phyloP scores from a whole-genome alignment of 2,113 vertebrate genomes.

The Neoarius graeffei region DNA sequence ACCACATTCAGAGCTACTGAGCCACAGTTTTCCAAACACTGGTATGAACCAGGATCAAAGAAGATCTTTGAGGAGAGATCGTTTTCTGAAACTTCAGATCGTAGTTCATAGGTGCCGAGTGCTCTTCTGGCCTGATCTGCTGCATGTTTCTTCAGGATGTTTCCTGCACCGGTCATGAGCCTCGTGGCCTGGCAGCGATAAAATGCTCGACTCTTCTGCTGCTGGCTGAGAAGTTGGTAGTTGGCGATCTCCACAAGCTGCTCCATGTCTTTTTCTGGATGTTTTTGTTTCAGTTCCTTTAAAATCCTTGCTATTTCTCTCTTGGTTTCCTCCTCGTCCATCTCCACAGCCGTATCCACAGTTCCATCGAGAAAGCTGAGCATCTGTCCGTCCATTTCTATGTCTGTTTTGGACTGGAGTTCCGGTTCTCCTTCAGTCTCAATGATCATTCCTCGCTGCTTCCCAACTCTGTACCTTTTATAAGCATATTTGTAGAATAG shows the following conservation, averaged over 20 bases:
- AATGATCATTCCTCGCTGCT: conserved; percentile 89
- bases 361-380: conserved; percentile 82
- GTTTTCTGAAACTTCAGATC: conserved; percentile 74
- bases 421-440: conserved; percentile 91
- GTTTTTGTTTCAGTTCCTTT: conserved; percentile 92
- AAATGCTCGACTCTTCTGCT: conserved; percentile 92
- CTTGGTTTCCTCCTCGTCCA: conserved; percentile 86
- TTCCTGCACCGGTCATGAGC: conserved; percentile 90
- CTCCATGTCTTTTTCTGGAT: conserved; percentile 91
- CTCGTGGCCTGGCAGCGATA: conserved; percentile 94
- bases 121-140: conserved; percentile 89
- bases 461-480: conserved; percentile 90
- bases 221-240: conserved; percentile 89
- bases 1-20: conserved; percentile 83
- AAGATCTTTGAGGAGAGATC: conserved; percentile 83
- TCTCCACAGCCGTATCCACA: conserved; percentile 75
- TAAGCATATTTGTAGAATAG: conserved; percentile 95
- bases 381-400: conserved; percentile 89
- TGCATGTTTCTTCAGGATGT: conserved; percentile 88
- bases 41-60: conserved; percentile 88
- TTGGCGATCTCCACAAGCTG: conserved; percentile 90
- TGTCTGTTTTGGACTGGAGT: conserved; percentile 79
- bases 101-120: conserved; percentile 81
- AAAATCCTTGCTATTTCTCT: conserved; percentile 88
- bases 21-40: conserved; percentile 95